Evolutionary conservation across 1,140 invertebrate genomes (phyloP).

Genomic region (Aphaenogaster floridana): DNA sequence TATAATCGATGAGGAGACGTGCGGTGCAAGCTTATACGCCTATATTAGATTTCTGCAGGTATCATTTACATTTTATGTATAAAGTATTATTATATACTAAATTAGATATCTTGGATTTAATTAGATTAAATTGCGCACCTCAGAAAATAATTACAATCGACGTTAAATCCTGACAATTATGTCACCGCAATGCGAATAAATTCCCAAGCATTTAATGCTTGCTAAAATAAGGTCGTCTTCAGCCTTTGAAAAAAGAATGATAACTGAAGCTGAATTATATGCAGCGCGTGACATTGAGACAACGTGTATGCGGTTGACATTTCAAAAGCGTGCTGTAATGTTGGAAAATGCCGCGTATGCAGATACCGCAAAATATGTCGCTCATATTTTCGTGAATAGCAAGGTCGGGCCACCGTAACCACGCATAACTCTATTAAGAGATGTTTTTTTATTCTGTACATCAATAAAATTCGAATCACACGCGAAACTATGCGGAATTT

Average conservation of each 20-base stretch:
- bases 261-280: background rate
- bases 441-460: conserved; percentile 8
- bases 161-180: background rate
- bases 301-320: conserved; percentile 20
- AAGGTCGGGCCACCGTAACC: background rate
- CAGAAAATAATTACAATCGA: background rate
- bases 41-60: background rate
- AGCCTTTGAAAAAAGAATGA: background rate
- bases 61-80: background rate
- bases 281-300: conserved; percentile 20
- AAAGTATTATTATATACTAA: conserved; percentile 12
- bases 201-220: background rate
- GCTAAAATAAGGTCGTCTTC: background rate
- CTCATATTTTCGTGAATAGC: conserved; percentile 14
- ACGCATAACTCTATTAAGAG: background rate
- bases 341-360: conserved; percentile 43
- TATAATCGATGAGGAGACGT: background rate
- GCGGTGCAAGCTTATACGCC: background rate
- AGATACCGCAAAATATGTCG: conserved; percentile 20
- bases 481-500: background rate
- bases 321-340: conserved; percentile 34
- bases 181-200: background rate
- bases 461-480: conserved; percentile 11
- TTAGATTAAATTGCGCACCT: background rate
- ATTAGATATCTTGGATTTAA: background rate